Evolutionary conservation across 2,888 invertebrate species (phyloP), one percentile per base, ranked within the genome.

Genomic region (Apamea epomidion): DNA sequence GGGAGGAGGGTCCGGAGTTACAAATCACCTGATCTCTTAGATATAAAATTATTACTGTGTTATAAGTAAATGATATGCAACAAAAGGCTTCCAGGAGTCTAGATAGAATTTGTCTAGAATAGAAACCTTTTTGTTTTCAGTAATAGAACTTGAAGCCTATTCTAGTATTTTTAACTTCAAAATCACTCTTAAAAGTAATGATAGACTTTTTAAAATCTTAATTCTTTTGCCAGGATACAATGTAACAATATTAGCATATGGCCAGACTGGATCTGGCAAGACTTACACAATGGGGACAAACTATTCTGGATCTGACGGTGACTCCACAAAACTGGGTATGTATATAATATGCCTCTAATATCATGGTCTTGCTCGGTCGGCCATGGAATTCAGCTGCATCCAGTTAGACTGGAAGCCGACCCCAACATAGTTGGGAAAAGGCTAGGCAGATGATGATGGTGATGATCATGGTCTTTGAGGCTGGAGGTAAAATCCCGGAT

Each of bases 261-360:
- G 99, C 0, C 99, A 99, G 95, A 99, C 99, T 0, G 99, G 99
- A 1, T 99, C 99, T 65, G 99, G 99, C 0, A 99, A 99, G 94
- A 99, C 99, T 0, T 98, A 98, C 93, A 98, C 99, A 0, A 99
- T 99, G 99, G 99, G 99, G 0, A 99, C 99, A 0, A 97, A 98
- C 73, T 98, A 98, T 87, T 96, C 97, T 42, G 98, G 98, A 0
- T 97, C 97, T 65, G 95, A 97, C 80, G 97, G 97, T 54, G 98
- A 98, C 74, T 97, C 93, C 25, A 95, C 95, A 21, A 95, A 97
- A 90, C 89, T 97, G 78, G 97, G 97, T 97, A 85, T 89, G 91
- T 84, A 78, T 77, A 60, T 32, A 42, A 29, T 62, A 14, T 37
- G 5, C 37, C 37, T 37, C 37, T 37, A 37, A 37, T 32, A 32